Percentiles rank a stretch among this genome's conserved stretches.
These are phyloP conservation scores for Saccopteryx leptura DNA, from an alignment of 2,113 vertebrate genomes.

Conservation along the genomic window DNA sequence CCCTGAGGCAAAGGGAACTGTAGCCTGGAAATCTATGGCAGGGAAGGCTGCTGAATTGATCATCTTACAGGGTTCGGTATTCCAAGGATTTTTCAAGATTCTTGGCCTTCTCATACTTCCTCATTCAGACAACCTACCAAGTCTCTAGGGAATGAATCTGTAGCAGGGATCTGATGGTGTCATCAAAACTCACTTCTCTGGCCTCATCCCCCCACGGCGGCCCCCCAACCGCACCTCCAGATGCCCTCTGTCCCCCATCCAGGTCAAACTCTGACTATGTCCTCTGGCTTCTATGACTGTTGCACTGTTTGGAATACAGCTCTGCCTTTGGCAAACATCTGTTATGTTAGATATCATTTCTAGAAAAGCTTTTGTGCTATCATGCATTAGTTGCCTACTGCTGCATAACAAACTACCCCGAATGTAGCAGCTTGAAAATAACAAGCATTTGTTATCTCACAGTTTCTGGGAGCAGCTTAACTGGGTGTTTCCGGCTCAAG, in stretches of 20 bases:
- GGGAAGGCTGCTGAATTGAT: slow-evolving; percentile 32
- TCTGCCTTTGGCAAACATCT: background rate
- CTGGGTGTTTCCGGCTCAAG: background rate
- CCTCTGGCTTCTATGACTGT: background rate
- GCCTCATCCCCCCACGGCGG: background rate
- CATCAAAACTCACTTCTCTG: background rate
- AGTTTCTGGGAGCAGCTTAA: background rate
- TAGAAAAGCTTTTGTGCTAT: background rate
- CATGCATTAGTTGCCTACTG: background rate
- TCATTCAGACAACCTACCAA: background rate
- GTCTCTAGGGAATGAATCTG: background rate
- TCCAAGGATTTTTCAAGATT: slow-evolving; percentile 44
- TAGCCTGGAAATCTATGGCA: slow-evolving; percentile 68
- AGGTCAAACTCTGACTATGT: background rate
- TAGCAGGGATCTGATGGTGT: background rate
- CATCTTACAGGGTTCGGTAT: background rate
- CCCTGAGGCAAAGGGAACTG: slow-evolving; percentile 67
- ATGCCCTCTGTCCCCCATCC: background rate
- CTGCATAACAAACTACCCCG: background rate
- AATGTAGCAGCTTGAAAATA: background rate
- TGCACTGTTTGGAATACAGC: background rate
- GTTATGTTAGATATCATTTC: background rate
- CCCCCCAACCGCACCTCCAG: background rate
- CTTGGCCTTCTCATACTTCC: background rate
- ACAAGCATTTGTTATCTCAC: background rate